A percentile compares a stretch with the other conserved stretches of the same genome.
Conservation (phyloP, 2,888 invertebrate species). For the Amiota communis region DNA sequence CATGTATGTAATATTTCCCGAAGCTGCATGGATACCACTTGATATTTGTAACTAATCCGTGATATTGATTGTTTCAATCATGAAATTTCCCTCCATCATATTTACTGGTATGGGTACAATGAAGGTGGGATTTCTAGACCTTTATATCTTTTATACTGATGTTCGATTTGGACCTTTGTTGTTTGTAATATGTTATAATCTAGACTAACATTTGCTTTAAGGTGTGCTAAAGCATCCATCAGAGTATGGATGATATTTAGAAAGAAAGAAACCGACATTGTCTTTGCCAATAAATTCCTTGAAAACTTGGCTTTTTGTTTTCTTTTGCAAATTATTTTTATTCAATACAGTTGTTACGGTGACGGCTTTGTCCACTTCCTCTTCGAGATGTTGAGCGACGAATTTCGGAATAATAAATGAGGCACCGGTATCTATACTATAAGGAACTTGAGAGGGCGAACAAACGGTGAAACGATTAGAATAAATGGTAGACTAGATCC, state of each 20-base stretch:
- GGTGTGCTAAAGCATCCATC: neutral
- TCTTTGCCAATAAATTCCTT: neutral
- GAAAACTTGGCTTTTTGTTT: neutral
- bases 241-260: neutral
- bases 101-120: neutral
- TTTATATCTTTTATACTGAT: neutral
- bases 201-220: neutral
- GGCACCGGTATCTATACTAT: no score
- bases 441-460: no score
- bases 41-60: neutral
- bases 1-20: neutral
- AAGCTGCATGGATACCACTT: neutral
- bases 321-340: neutral
- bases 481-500: no score
- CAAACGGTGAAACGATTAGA: no score
- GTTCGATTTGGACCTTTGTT: neutral
- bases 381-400: neutral
- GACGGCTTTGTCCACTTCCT: neutral
- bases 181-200: neutral
- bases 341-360: neutral
- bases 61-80: neutral
- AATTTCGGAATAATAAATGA: no score
- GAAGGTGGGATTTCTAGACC: neutral
- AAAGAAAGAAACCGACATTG: neutral
- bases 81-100: neutral